These are phyloP conservation scores for Cryptosula pallasiana DNA, from an alignment of 2,888 invertebrate genomes.

Conservation along the genomic window DNA sequence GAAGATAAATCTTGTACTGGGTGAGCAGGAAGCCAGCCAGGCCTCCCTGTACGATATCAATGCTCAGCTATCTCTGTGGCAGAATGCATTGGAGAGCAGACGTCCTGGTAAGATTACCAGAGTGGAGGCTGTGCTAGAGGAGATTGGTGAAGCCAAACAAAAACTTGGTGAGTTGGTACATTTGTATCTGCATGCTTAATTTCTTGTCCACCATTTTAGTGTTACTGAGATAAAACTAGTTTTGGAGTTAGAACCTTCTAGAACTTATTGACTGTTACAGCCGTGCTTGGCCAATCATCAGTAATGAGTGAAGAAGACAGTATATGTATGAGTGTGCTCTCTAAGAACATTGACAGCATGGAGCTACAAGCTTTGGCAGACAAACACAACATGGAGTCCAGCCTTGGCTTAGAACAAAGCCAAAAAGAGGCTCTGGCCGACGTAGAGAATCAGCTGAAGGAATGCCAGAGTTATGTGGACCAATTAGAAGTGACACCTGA, in stretches of 20 bases:
- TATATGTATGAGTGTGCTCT: constrained; percentile 12
- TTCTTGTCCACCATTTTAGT: too few species aligned
- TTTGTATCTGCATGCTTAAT: too few species aligned
- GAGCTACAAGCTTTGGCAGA: constrained; percentile 8
- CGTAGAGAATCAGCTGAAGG: constrained; percentile 18
- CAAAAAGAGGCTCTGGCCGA: constrained; percentile 18
- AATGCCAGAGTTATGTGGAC: constrained; percentile 18
- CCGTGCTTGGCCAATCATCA: not conserved
- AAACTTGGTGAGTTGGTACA: not conserved
- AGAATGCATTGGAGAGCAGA: constrained; percentile 4
- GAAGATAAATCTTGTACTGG: constrained; percentile 1
- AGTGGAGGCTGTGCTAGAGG: constrained; percentile 16
- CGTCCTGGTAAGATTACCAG: constrained; percentile 16
- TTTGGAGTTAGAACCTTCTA: too few species aligned
- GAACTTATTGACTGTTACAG: too few species aligned
- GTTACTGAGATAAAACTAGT: too few species aligned
- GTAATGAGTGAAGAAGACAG: constrained; percentile 20
- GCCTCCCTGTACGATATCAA: constrained; percentile 17
- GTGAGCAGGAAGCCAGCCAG: constrained; percentile 20
- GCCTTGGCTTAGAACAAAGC: constrained; percentile 3
- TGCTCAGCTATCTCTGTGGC: constrained; percentile 6
- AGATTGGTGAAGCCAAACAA: constrained; percentile 2
- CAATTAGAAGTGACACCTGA: constrained; percentile 19
- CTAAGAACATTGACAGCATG: constrained; percentile 20
- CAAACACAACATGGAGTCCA: constrained; percentile 8